Base-by-base conservation (phyloP, 2,797 vertebrate genomes). In the Orientallactaga sibirica region DNA sequence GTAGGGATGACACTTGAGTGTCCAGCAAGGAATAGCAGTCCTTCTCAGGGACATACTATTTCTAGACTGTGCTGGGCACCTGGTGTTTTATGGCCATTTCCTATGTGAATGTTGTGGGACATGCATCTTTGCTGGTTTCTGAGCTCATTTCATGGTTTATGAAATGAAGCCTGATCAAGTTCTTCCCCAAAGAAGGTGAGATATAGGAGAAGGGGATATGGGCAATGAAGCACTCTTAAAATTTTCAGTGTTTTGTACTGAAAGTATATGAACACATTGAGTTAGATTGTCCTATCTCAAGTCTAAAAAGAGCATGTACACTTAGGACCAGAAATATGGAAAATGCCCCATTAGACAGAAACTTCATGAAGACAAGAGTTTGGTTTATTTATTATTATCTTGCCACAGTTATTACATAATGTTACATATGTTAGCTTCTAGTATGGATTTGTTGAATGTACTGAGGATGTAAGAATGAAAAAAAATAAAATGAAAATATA, bases 401-500 rank as follows among this genome's bases (percentile, higher is more conserved):
- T 76, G 14, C 20, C 8, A 2, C 12, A 66, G 76, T 67, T 43
- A 70, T 2, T 29, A 5, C 16, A 41, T 22, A 67, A 18, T 48
- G 9, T 43, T 64, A 84, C 70, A 37, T 16, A 33, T 2, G n/a
- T 9, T 41, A 43, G 41, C 19, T 37, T 89, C 68, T 75, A 66
- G n/a, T 74, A 74, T 29, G 18, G 41, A 55, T 37, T 81, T 86
- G 18, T 73, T 90, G 80, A 62, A 70, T 43, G 14, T 20, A 75
- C 29, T 64, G 77, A 84, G 29, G 90, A 77, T 86, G 16, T 83
- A 88, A 94, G 4, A n/a, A 55, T 83, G 86, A 94, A 4, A n/a
- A 55, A 15, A 3, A n/a, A 24, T 14, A 15, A 93, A 92, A 80
- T 67, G 4, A 90, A 66, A 80, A 58, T 19, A 33, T 14, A 89